Conservation (phyloP, 2,113 vertebrate species). For the Sigmodon hispidus region DNA sequence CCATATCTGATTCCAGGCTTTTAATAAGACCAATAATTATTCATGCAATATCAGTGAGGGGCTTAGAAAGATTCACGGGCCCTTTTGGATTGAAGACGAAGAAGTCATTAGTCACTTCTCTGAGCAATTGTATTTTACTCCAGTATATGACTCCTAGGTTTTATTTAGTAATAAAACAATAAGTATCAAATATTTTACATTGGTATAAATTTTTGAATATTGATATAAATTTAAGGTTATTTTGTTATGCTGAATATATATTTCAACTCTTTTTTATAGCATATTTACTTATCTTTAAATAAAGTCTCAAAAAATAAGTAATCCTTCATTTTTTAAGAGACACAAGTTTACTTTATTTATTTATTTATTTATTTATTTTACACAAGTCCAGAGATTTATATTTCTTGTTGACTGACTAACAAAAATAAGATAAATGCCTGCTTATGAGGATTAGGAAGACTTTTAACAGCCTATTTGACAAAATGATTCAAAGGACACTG, state of each 20-base stretch:
- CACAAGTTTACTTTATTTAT: neutral
- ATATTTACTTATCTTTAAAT: no score
- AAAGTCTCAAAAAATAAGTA: no score
- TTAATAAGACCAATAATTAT: no score
- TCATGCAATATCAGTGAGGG: no score
- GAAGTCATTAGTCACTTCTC: neutral
- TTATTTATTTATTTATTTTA: no score
- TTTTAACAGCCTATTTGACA: constrained; percentile 41
- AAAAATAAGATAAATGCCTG: constrained; percentile 3
- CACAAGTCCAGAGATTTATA: neutral
- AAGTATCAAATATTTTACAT: no score
- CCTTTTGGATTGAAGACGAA: neutral
- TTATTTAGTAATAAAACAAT: neutral
- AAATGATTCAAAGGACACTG: constrained; percentile 49
- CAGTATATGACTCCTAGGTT: neutral
- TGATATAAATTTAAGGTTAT: no score
- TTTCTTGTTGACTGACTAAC: neutral
- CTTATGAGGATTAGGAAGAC: constrained; percentile 1
- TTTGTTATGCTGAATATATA: no score
- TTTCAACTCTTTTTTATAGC: no score
- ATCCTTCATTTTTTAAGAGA: neutral
- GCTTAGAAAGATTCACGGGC: neutral
- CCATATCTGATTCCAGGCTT: no score
- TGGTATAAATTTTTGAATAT: no score
- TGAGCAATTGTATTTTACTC: neutral